Conservation (phyloP, 2,113 vertebrate genomes). For the Murina feae region DNA sequence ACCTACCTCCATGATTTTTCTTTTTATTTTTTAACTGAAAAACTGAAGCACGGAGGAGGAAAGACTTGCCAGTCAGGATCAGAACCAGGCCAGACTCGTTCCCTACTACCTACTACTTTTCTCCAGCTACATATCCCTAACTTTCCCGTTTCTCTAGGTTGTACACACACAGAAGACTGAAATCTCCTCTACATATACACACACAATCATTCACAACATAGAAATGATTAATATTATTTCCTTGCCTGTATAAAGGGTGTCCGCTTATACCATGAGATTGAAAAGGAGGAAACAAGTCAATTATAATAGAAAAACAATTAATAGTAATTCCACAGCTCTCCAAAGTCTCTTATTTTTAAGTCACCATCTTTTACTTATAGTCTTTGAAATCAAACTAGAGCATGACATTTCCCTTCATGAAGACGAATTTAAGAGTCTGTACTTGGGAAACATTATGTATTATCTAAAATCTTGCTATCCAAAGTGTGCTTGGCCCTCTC, state of each 20-base stretch:
- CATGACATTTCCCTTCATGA: slow-evolving; percentile 14
- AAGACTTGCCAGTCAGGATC: neutral
- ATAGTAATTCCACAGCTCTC: neutral
- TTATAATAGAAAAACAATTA: slow-evolving; percentile 8
- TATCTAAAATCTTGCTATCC: neutral
- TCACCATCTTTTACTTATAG: neutral
- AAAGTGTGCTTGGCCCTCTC: neutral
- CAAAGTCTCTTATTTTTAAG: slow-evolving; percentile 38
- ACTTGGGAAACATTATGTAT: neutral
- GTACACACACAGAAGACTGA: neutral
- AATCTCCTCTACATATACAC: neutral
- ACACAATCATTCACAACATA: neutral
- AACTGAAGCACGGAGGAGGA: slow-evolving; percentile 15
- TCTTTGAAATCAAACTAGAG: slow-evolving; percentile 3
- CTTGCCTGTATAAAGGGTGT: neutral
- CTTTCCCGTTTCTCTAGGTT: neutral
- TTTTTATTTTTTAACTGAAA: neutral
- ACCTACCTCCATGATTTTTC: neutral
- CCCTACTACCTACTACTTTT: neutral
- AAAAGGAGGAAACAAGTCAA: neutral
- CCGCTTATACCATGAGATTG: neutral
- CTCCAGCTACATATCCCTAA: neutral
- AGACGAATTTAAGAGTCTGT: neutral
- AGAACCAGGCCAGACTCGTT: neutral
- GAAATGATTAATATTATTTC: neutral